Evolutionary conservation across 2,888 invertebrate species (phyloP), one percentile per base, ranked within the genome.

Genomic region (Lymantria monacha): DNA sequence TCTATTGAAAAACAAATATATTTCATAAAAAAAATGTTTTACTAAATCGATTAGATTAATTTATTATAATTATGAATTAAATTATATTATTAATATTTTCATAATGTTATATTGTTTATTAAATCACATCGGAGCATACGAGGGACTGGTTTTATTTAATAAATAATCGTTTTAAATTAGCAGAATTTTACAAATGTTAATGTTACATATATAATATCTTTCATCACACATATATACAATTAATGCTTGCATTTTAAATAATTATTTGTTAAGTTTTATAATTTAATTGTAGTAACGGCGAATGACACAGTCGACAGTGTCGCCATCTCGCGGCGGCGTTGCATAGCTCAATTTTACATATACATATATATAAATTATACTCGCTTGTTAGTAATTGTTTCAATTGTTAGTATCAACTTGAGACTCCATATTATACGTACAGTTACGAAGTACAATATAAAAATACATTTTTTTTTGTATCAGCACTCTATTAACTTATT

Each of bases 311-410:
- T 59, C 57, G 61, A 51, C 59, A 31, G 10, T 59, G 48, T 63
- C 69, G 57, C 66, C 59, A 57, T 51, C 66, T 55, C 69, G 72
- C 66, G 74, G 69, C 72, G 79, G 76, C 69, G 79, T 74, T 75
- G 74, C 79, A 79, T 89, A 89, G 89, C 89, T 89, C 89, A 89
- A 89, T 89, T 89, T 85, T 87, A 89, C 74, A 73, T 67, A 74
- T 75, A 72, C 67, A 74, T 87, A 89, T 75, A 73, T 67, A 74
- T 75, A 72, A 67, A 74, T 74, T 81, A 63, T 69, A 83, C 75
- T 82, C 71, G 85, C 87, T 86, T 85, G 88, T 87, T 87, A 80
- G 77, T 72, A 69, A 67, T 79, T 76, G 82, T 82, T 82, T 63
- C 66, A 67, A 63, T 69, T 66, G 68, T 73, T 74, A 64, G 67